Base-by-base conservation (phyloP, 2,888 invertebrate species). In the Pasiphila rectangulata region DNA sequence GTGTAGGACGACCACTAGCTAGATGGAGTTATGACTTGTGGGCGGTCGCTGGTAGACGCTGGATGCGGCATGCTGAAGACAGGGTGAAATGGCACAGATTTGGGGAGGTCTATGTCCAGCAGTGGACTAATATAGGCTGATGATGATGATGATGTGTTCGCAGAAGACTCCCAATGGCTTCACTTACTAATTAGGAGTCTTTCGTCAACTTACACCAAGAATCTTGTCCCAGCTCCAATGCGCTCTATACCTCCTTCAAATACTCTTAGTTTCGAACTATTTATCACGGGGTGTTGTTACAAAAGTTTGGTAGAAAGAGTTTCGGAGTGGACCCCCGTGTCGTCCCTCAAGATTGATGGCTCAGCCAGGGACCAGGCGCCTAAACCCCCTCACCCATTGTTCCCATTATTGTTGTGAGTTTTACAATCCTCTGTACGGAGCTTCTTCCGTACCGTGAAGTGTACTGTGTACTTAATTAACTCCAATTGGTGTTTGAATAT, bases 301-400 rank as follows among this genome's bases (percentile, higher is more conserved):
- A 76, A 81, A 82, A 81, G 72, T 83, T 82, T 72, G 68, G 72
- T 67, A 64, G 70, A 77, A 80, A 81, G 81, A 79, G 81, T 82
- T 79, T 71, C 62, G 62, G 71, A 76, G 77, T 79, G 77, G 78
- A 77, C 78, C 79, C 80, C 76, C 67, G 79, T 74, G 80, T 80
- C 79, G 69, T 73, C 75, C 76, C 67, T 69, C 59, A 76, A 83
- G 83, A 84, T 85, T 82, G 82, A 84, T 83, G 77, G 72, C 65
- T 72, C 66, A 68, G 72, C 71, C 74, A 74, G 67, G 67, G 67
- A 65, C 65, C 47, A 69, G 58, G 17, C 16, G 17, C 4, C 4
- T 10, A 4, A n/a, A n/a, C n/a, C 53, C 61, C 66, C 59, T 63
- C 54, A 53, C 57, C 74, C 68, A 75, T 79, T 75, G 74, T 79